These are phyloP conservation scores for Eristalis tenax DNA, from an alignment of 2,888 invertebrate species.

Conservation along the genomic window DNA sequence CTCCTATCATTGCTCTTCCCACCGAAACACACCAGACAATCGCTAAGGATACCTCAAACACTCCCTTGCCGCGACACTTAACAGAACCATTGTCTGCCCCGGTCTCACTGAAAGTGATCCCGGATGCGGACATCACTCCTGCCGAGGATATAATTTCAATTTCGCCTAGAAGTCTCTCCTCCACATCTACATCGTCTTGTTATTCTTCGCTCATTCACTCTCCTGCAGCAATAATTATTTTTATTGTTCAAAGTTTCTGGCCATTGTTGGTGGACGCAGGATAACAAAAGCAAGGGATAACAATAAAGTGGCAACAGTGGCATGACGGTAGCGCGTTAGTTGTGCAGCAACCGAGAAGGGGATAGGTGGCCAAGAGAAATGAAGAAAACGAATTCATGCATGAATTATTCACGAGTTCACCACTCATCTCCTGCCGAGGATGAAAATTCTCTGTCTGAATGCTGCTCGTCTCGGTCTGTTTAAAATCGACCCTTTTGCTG, in stretches of 20 bases:
- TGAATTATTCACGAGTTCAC: conserved; percentile 63
- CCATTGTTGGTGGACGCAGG: conserved; percentile 37
- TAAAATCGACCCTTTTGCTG: conserved; percentile 47
- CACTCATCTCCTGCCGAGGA: conserved; percentile 40
- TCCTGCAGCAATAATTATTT: conserved; percentile 64
- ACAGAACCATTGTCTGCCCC: background rate
- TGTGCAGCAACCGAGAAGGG: background rate
- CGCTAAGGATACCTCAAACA: conserved; percentile 26
- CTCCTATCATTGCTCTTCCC: conserved; percentile 17
- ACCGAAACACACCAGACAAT: conserved; percentile 20
- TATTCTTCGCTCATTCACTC: background rate
- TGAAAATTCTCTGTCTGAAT: conserved; percentile 53
- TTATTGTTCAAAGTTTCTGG: conserved; percentile 61
- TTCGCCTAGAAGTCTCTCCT: conserved; percentile 19
- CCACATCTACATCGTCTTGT: background rate
- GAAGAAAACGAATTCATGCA: conserved; percentile 57
- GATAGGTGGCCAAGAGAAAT: conserved; percentile 7
- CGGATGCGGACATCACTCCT: background rate
- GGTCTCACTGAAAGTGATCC: background rate
- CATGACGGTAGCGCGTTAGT: background rate
- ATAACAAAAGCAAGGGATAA: conserved; percentile 39
- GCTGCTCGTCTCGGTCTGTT: conserved; percentile 32
- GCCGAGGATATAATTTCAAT: conserved; percentile 56
- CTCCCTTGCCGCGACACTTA: conserved; percentile 44
- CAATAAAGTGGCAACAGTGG: conserved; percentile 46